Base-by-base conservation (phyloP, 92 coral and sea anemone species). In the Umimayanthus kanabou region DNA sequence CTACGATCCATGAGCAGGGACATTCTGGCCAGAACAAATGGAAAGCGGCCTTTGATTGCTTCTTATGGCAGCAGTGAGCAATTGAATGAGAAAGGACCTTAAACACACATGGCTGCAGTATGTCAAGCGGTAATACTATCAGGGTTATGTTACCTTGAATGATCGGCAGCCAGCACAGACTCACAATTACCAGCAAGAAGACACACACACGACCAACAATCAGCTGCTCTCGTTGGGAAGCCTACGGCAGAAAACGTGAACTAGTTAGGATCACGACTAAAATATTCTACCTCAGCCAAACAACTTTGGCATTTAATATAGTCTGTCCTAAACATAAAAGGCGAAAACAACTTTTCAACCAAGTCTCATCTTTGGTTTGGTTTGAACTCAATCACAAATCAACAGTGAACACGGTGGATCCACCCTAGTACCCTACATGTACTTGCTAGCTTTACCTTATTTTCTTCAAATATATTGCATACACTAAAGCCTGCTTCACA, bases 131-230 rank as follows among this genome's bases (percentile, higher is more conserved):
- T 42, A 42, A 0, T 42, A 1, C 50, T 47, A 9, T 47, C 50
- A 47, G 6, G 9, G 50, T 47, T 7, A 93, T 90, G 58, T 84
- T 53, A 96, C 98, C 95, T 89, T 95, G 96, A 47, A 96, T 95
- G 20, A 96, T 87, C 55, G 99, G 99, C 85, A 96, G 80, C 98
- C 98, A 96, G n/a, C 91, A 85, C 39, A 96, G 82, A 39, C 99
- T 95, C 71, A 96, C 77, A 15, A 80, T 91, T 77, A 93, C 98
- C 76, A 96, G 90, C 28, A 89, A 26, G 37, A 77, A 83, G 0
- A 96, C 98, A 6, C 95, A 96, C 20, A 96, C 90, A 10, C 99
- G 95, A 0, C 99, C 99, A 76, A 96, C 98, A 39, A 96, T 93
- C 50, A 96, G 90, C 77, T 92, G 93, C 70, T 96, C 99, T 88